Evolutionary conservation across 2,797 vertebrate genomes (phyloP), one percentile per base, ranked within the genome.

Genomic region (Sebastes melanostomus): DNA sequence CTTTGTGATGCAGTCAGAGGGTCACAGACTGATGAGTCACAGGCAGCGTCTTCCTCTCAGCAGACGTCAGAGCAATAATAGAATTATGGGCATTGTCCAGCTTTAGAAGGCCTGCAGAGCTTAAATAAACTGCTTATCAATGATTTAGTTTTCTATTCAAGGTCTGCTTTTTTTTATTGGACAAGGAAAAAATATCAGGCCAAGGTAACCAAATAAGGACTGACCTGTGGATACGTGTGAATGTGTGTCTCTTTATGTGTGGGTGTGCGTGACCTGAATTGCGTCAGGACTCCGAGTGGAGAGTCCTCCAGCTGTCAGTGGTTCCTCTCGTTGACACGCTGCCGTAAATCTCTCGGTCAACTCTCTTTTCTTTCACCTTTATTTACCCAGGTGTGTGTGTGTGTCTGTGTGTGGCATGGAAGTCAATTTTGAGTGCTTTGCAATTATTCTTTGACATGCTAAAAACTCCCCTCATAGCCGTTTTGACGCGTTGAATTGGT

Each of bases 221-320:
- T 69, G 72, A 83, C 55, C 70, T 69, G 75, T 72, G 62, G 24
- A 56, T 66, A 1, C 14, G 12, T 70, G 66, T 80, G 46, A 60
- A 29, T 38, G 62, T 42, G 80, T 24, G 13, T 24, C 10, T 60
- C 10, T 78, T 63, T 22, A 2, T 65, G 38, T 55, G 56, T 34
- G 18, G n/a, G 52, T 32, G 38, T 75, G 34, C 0, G 16, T 66
- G 78, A 85, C 72, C 72, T 72, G 56, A 72, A 66, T 72, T 85
- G 72, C 52, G n/a, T 81, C 60, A 72, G 42, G 65, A 58, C 76
- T 63, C 34, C n/a, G 58, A 50, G 46, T 20, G 46, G 46, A 50
- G 78, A 73, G 82, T 80, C 81, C 78, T 82, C 80, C 87, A 84
- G 85, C 85, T 91, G 88, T 88, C 85, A 76, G 75, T 46, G 70